Percentiles rank a stretch among this genome's conserved stretches.
These are phyloP conservation scores for Sebastolobus altivelis DNA, from an alignment of 2,797 vertebrate species.

Conservation along the genomic window DNA sequence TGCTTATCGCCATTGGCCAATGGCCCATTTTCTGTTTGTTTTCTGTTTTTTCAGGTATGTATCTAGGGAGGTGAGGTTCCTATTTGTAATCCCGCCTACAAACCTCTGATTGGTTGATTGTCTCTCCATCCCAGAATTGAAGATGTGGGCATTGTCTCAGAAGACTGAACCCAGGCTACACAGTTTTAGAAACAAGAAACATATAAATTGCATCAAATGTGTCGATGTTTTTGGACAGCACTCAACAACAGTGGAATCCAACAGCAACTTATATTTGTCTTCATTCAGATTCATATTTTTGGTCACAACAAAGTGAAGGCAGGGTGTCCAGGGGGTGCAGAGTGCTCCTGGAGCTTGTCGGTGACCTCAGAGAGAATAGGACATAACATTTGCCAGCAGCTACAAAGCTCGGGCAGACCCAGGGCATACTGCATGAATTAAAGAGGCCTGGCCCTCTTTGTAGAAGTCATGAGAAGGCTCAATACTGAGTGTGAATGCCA, in stretches of 20 bases:
- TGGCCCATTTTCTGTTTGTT: background rate
- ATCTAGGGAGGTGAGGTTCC: background rate
- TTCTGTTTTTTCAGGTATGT: background rate
- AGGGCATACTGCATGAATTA: slow-evolving; percentile 36
- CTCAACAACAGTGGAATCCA: background rate
- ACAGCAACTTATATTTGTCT: background rate
- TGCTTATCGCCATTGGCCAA: too few relatives aligned
- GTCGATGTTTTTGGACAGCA: background rate
- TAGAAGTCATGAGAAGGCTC: slow-evolving; percentile 27
- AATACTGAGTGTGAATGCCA: slow-evolving; percentile 9
- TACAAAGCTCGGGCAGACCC: slow-evolving; percentile 12
- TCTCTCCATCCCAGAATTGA: background rate
- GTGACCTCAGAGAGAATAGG: slow-evolving; percentile 18
- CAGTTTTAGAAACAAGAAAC: background rate
- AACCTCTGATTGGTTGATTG: background rate
- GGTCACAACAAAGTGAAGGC: slow-evolving; percentile 11
- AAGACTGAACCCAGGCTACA: background rate
- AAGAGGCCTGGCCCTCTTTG: slow-evolving; percentile 25
- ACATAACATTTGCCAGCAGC: slow-evolving; percentile 12
- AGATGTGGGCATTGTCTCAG: background rate
- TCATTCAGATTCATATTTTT: background rate
- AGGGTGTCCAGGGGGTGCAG: background rate
- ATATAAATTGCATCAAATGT: background rate
- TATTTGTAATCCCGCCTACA: background rate
- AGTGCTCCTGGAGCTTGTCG: background rate